Base-by-base conservation (phyloP, 2,888 invertebrate species). In the Epistrophe grossulariae region DNA sequence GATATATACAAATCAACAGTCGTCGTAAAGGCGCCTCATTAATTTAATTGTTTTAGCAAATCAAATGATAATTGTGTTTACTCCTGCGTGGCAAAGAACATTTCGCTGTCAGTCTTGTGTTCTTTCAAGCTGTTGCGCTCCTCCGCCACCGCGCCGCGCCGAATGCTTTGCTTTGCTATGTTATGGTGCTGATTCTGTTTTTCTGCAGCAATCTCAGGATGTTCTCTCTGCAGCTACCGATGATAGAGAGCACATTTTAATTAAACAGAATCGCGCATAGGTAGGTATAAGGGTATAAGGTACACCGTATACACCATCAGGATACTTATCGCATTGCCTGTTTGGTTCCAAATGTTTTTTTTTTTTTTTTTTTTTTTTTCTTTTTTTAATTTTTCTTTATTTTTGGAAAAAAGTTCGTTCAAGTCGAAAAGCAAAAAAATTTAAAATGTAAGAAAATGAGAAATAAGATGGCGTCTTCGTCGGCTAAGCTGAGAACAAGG, bases 41-140 rank as follows among this genome's bases (percentile, higher is more conserved):
- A 87, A 87, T 87, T 79, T 82, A 87, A 87, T 87, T 87, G 87
- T 87, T 87, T 76, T 71, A 79, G 79, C 87, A 87, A 87, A 87
- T 87, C 87, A 79, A 82, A 87, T 79, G 76, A 82, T 82, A 87
- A 87, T 87, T 87, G 79, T 87, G 87, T 82, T 87, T 87, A 87
- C 82, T 87, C 71, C 79, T 79, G 87, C 87, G 87, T 87, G 76
- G 78, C 79, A 66, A 76, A 52, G 45, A 87, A 71, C 70, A 45
- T 45, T 73, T 59, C 38, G 72, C 81, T 78, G 85, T 82, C 82
- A 85, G 62, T 70, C 81, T 76, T 64, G 71, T 82, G 71, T 68
- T 79, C 70, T 66, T 71, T 74, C 82, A 82, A 76, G 87, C 87
- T 87, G 82, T 87, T 87, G 82, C 85, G 82, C 85, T 73, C 24